Evolutionary conservation across 2,113 vertebrate genomes (phyloP), one percentile per base, ranked within the genome.

Genomic region (Alethe diademata): DNA sequence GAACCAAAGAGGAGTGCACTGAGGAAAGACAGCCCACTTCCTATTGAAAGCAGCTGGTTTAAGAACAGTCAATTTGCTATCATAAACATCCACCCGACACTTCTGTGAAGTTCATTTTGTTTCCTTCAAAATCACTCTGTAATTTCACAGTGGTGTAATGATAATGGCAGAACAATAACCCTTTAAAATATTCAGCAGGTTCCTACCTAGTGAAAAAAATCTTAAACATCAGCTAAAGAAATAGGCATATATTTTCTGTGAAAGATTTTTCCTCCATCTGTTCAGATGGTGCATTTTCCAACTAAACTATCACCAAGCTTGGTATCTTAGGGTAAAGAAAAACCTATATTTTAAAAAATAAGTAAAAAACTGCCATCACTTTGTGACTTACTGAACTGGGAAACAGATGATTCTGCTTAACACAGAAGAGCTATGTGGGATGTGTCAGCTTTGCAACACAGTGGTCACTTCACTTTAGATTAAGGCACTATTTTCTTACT

Each of bases 201-300:
- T 96, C 16, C 38, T 66, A 93, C 85, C 82, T 81, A 67, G 69
- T 42, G 75, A 67, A 94, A 72, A 80, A 43, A 28, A 81, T 33
- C 58, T 83, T 91, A 33, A 64, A 92, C 40, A 57, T 80, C 86
- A 71, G 60, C 71, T 61, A 62, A 79, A 82, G 45, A 9, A 11
- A 86, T 66, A 94, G 19, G 35, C 25, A 87, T 78, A 65, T 90
- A 80, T 96, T 94, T 87, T 88, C 92, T 76, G 42, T 31, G 38
- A 45, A 90, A 82, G 33, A 90, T 76, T 94, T 93, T 86, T 88
- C 58, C 45, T 93, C 84, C 76, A 80, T 86, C 54, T 94, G 73
- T 90, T 92, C 86, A 80, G 60, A 58, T 25, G 4, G 11, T 86
- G 18, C 19, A 35, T 76, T 86, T 96, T 91, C 57, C 86, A 89